These are phyloP conservation scores for Styela plicata DNA, from an alignment of 23 tunicate species.

Conservation along the genomic window DNA sequence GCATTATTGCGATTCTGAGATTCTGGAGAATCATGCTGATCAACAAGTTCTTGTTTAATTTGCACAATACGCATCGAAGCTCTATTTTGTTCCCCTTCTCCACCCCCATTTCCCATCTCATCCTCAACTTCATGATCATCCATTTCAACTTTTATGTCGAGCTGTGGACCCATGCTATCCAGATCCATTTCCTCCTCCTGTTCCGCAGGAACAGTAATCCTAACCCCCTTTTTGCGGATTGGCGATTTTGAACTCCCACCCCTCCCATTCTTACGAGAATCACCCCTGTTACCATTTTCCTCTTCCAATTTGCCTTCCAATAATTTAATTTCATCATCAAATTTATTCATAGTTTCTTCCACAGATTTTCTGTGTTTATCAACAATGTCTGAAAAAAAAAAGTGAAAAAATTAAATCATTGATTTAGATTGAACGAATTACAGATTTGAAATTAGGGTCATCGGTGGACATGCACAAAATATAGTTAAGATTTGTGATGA, in stretches of 20 bases:
- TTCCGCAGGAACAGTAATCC: not conserved
- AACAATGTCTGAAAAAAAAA: conserved; percentile 51
- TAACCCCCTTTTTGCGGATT: conserved; percentile 1
- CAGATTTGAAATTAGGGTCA: not conserved
- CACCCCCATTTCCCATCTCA: conserved; percentile 14
- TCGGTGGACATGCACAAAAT: no score
- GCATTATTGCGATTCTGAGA: conserved; percentile 1
- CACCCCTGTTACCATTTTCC: not conserved
- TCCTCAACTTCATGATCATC: conserved; percentile 39
- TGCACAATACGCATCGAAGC: not conserved
- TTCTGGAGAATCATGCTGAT: not conserved
- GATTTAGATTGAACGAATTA: conserved; percentile 1
- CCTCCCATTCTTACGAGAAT: not conserved
- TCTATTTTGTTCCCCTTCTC: not conserved
- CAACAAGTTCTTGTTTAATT: conserved; percentile 1
- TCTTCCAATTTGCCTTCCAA: conserved; percentile 33
- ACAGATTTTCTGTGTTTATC: conserved; percentile 40
- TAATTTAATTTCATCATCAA: conserved; percentile 61
- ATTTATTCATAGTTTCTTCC: conserved; percentile 38
- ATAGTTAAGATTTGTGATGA: no score
- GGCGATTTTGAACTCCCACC: not conserved
- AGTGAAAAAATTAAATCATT: not conserved
- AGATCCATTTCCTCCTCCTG: conserved; percentile 50
- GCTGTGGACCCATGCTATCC: conserved; percentile 67
- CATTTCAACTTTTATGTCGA: conserved; percentile 63